A percentile compares a stretch with the other conserved stretches of the same genome.
Evolutionary conservation across 1,140 invertebrate genomes (phyloP).

Genomic region (Macrocentrus cingulum): DNA sequence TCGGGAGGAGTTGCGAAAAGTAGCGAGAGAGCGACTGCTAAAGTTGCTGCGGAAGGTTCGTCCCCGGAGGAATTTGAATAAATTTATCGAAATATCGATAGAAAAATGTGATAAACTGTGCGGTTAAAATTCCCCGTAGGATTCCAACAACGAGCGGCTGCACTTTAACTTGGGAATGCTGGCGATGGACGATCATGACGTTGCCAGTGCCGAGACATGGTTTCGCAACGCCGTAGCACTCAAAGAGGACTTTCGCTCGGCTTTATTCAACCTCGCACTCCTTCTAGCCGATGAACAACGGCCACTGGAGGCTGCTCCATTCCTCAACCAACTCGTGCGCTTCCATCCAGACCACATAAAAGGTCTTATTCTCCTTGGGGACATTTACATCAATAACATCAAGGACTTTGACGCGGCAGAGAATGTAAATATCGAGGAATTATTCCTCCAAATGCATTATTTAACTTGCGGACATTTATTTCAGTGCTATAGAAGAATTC

Average conservation of each 20-base stretch:
- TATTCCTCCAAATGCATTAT: background rate
- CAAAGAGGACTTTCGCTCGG: constrained; percentile 85
- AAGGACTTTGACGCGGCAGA: constrained; percentile 92
- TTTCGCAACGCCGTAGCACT: constrained; percentile 84
- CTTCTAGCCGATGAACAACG: constrained; percentile 84
- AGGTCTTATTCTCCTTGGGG: constrained; percentile 89
- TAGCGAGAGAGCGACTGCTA: constrained; percentile 77
- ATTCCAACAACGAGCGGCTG: constrained; percentile 79
- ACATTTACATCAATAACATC: constrained; percentile 95
- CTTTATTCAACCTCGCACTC: constrained; percentile 92
- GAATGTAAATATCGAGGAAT: constrained; percentile 65
- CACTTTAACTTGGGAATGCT: constrained; percentile 96
- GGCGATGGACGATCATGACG: constrained; percentile 91
- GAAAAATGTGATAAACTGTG: background rate
- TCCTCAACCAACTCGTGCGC: constrained; percentile 87
- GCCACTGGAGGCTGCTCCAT: constrained; percentile 89
- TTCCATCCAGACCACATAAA: constrained; percentile 94
- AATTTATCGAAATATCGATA: background rate
- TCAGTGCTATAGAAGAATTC: constrained; percentile 86
- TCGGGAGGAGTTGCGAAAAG: constrained; percentile 73
- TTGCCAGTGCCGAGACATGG: constrained; percentile 84
- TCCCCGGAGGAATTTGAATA: too few relatives aligned
- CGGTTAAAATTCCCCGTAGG: constrained; percentile 50
- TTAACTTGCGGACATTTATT: too few relatives aligned
- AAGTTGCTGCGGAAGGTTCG: constrained; percentile 76